Evolutionary conservation across 2,888 invertebrate genomes (phyloP), one percentile per base, ranked within the genome.

Genomic region (Drosophila barbarae): DNA sequence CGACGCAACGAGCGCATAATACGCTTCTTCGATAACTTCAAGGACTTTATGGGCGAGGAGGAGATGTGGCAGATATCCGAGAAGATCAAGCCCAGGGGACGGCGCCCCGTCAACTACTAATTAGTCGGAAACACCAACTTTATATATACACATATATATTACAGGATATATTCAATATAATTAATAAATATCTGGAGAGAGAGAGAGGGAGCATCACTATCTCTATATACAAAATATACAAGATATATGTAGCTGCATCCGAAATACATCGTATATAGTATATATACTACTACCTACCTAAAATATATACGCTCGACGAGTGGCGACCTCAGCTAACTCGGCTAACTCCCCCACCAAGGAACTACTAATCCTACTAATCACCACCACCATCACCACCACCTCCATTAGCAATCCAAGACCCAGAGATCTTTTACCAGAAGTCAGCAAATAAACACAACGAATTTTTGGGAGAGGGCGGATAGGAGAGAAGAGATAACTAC

Each of bases 61-160:
- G 95, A 97, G 61, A 96, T 99, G 94, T 99, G 99, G 99, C 96
- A 97, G 90, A 95, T 98, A 85, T 99, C 98, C 0, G 98, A 98
- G 91, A 94, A 93, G 75, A 98, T 99, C 83, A 98, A 98, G 91
- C 98, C 98, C 55, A 88, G 90, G 49, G 88, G 88, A 38, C 83
- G 86, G 41, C 86, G 88, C 58, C 86, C 84, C 53, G 79, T 81
- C 55, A 86, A 88, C 77, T 86, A 88, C 76, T 88, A 86, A 88
- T 76, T 87, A 86, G 77, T 60, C 59, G 42, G 0, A 9, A 61
- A 58, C 35, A 49, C 59, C 44, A 46, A 54, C 63, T 46, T 35
- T 28, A 66, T 38, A 44, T 36, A 50, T 49, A 51, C 18, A 38
- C 23, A 23, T 32, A 50, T 50, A 51, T 46, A 50, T 41, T 58